Base-by-base conservation (phyloP, 1,140 invertebrate species). In the Palaemon carinicauda region DNA sequence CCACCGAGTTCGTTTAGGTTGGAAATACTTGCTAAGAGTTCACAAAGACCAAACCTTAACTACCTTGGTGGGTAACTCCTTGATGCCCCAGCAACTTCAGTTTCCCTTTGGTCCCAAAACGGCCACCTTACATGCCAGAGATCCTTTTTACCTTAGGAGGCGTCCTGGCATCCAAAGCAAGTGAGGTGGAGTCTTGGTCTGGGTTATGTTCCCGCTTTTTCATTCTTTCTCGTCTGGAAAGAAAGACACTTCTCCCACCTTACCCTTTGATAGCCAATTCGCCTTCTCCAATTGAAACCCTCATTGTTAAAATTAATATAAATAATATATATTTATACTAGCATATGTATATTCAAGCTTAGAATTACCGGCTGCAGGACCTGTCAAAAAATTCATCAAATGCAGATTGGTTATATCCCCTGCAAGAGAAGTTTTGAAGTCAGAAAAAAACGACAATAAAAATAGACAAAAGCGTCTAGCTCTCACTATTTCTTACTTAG, bases 1-100 rank as follows among this genome's bases (percentile, higher is more conserved):
- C 84, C 84, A 19, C 31, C 84, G 73, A 73, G 84, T 33, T 86
- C 84, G 50, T 86, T 24, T 73, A 73, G 65, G 84, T 80, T 75
- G 74, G 56, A 17, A 12, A 27, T 77, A 15, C 21, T n/a, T 41
- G 14, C 24, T 31, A 52, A 29, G 3, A 82, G 4, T n/a, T 65
- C 53, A 51, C 27, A 3, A 21, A 12, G 52, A 10, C 56, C 77
- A 75, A n/a, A 60, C 78, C 84, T 80, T 86, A 54, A 86, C 52
- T 77, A 80, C 14, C 24, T 86, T 80, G 78, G 77, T 69, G 84
- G 84, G 73, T 80, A 80, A 50, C 56, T 52, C 75, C 56, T 3
- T 56, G 50, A 86, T 56, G 84, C 51, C 84, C 84, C 65, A 56
- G 9, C 60, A 21, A 50, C 84, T 80, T 86, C 84, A 52, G 84